A percentile compares a stretch with the other conserved stretches of the same genome.
Evolutionary conservation across 2,113 vertebrate species (phyloP).

Genomic region (Dipodomys merriami): DNA sequence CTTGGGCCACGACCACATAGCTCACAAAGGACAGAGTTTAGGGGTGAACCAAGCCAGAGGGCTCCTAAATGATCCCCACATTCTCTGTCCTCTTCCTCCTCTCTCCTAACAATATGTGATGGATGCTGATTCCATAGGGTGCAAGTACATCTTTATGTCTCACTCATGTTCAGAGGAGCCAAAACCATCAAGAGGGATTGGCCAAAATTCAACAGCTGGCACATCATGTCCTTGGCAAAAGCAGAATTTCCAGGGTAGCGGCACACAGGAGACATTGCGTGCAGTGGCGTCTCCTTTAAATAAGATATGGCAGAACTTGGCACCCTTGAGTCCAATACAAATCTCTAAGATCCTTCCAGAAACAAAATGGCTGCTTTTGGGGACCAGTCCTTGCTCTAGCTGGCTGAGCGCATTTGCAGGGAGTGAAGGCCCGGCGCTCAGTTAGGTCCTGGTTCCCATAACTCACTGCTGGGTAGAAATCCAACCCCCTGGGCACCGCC

Average conservation of each 20-base stretch:
- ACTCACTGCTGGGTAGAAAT: not conserved
- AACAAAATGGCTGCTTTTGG: slow-evolving; percentile 18
- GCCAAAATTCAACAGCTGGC: not conserved
- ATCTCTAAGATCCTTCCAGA: slow-evolving; percentile 6
- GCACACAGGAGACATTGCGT: slow-evolving; percentile 10
- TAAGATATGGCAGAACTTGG: slow-evolving; percentile 41
- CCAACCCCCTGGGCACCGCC: not conserved
- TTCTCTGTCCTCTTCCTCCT: not conserved
- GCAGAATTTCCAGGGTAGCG: slow-evolving; percentile 45
- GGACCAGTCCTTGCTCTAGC: not conserved
- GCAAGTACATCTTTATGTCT: not conserved
- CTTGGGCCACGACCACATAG: not conserved
- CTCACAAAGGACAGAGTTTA: not conserved
- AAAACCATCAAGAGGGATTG: not conserved
- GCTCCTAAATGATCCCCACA: not conserved
- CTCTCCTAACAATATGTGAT: not conserved
- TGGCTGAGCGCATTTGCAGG: not conserved
- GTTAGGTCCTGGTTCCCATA: not conserved
- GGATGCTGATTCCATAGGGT: not conserved
- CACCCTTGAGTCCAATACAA: slow-evolving; percentile 17
- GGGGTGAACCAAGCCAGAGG: not conserved
- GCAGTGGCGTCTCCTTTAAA: slow-evolving; percentile 25
- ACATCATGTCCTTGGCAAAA: not conserved
- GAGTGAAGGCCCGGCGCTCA: not conserved
- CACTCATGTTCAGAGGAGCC: not conserved